Evolutionary conservation across 2,797 vertebrate genomes (phyloP).

Genomic region (Oceanodroma leucorhoa): DNA sequence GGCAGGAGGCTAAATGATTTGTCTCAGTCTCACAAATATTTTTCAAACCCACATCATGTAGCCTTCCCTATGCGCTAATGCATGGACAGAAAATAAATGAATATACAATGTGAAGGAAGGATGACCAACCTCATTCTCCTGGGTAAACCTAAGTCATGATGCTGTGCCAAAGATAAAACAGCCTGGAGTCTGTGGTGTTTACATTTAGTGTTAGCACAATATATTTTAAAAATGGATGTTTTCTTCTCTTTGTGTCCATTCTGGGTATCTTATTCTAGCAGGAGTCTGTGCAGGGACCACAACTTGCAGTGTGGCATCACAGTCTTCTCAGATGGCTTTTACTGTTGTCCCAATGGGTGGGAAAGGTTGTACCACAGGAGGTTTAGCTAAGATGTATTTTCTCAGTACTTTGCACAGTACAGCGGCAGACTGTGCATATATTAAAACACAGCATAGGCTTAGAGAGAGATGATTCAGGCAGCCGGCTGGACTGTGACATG

Average conservation of each 20-base stretch:
- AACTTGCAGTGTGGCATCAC: background rate
- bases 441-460: background rate
- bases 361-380: background rate
- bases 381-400: background rate
- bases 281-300: background rate
- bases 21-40: background rate
- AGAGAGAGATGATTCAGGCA: background rate
- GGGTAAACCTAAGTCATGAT: background rate
- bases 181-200: background rate
- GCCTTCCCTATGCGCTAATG: background rate
- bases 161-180: background rate
- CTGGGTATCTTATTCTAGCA: background rate
- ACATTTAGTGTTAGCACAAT: background rate
- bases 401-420: background rate
- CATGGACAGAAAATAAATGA: background rate
- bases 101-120: background rate
- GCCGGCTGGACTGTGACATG: background rate
- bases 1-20: slow-evolving; percentile 17
- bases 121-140: background rate
- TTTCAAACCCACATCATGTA: background rate
- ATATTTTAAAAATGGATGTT: background rate
- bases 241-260: slow-evolving; percentile 6
- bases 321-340: background rate
- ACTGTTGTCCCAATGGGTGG: background rate
- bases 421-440: background rate